phyloP scores from a whole-genome alignment of 1,140 invertebrate species.

The Anoplolepis gracilipes region DNA sequence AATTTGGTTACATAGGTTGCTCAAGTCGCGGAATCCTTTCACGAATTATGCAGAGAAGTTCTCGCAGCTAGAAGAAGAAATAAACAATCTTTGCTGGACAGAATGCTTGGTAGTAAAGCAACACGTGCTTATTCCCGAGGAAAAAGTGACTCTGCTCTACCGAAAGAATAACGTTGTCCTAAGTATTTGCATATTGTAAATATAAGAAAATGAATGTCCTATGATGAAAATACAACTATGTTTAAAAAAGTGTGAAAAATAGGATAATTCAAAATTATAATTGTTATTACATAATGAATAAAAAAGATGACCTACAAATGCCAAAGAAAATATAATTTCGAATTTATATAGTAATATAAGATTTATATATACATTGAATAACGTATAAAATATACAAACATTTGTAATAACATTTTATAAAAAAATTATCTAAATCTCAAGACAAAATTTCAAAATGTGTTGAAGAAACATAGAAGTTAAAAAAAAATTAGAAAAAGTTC shows the following conservation, averaged over 20 bases:
- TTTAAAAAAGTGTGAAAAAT: conserved; percentile 5
- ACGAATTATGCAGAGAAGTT: conserved; percentile 93
- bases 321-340: conserved; percentile 70
- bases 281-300: background rate
- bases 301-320: conserved; percentile 43
- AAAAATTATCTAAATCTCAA: background rate
- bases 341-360: conserved; percentile 48
- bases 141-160: conserved; percentile 94
- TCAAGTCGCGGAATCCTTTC: conserved; percentile 93
- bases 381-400: conserved; percentile 2
- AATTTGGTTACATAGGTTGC: conserved; percentile 78
- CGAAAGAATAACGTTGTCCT: conserved; percentile 89
- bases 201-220: background rate
- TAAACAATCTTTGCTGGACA: conserved; percentile 92
- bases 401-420: conserved; percentile 5
- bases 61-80: conserved; percentile 91
- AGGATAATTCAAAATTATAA: background rate
- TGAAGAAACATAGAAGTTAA: background rate
- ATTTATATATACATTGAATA: background rate
- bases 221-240: conserved; percentile 6
- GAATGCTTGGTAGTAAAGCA: conserved; percentile 92
- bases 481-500: background rate
- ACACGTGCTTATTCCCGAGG: conserved; percentile 91
- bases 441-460: background rate
- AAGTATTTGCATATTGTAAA: conserved; percentile 29